These are phyloP conservation scores for Drosophila flavopinicola DNA, from an alignment of 2,888 invertebrate species.

Conservation along the genomic window DNA sequence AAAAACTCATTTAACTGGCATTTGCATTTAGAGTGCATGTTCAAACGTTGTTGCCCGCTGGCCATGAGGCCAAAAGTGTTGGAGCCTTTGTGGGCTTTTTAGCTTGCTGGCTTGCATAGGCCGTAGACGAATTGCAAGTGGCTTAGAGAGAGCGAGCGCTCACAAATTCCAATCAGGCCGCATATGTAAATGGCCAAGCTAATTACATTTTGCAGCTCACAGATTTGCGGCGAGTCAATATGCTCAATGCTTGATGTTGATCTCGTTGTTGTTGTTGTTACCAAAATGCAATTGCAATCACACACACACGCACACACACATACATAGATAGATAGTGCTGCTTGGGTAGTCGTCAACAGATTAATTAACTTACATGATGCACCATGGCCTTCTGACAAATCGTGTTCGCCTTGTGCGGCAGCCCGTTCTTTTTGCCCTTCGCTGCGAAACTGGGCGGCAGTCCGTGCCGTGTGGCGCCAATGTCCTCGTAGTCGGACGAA, in stretches of 20 bases:
- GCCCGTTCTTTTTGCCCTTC: conserved; percentile 84
- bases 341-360: conserved; percentile 19
- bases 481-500: conserved; percentile 89
- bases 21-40: conserved; percentile 78
- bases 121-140: conserved; percentile 46
- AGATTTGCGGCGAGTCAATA: conserved; percentile 36
- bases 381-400: conserved; percentile 87
- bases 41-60: conserved; percentile 15
- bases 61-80: conserved; percentile 34
- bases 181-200: conserved; percentile 65
- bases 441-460: conserved; percentile 80
- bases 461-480: conserved; percentile 85
- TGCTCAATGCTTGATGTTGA: conserved; percentile 7
- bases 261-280: conserved; percentile 21
- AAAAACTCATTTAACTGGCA: conserved; percentile 78
- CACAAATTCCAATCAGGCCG: conserved; percentile 52
- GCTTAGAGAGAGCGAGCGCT: conserved; percentile 30
- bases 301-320: conserved; percentile 7
- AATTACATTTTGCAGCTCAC: conserved; percentile 68
- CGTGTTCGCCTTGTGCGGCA: conserved; percentile 84
- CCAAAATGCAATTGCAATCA: conserved; percentile 38
- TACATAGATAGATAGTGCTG: background rate
- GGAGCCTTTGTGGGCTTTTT: conserved; percentile 18
- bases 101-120: conserved; percentile 30
- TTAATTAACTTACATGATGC: conserved; percentile 87